Base-by-base conservation (phyloP, 1,140 invertebrate species). In the Saccostrea echinata region DNA sequence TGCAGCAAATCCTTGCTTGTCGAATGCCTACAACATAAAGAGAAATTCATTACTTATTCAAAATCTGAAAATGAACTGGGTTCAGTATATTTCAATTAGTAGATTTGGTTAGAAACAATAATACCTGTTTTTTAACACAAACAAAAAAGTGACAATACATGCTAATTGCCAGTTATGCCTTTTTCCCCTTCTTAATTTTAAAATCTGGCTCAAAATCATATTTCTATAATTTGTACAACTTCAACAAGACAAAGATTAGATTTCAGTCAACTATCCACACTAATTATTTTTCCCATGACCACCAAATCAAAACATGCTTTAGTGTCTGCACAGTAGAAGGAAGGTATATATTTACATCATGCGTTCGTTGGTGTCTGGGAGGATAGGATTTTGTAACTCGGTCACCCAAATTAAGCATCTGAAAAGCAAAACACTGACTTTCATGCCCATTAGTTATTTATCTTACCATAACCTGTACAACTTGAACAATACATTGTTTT, bases 1-100 rank as follows among this genome's bases (percentile, higher is more conserved):
- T 81, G 97, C 97, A 94, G 97, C 97, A 95, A 97, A 97, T 92
- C 96, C 97, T 94, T 97, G 97, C 95, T 98, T 98, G 88, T 98
- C 97, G 94, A 97, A 97, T 3, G 97, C 97, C 97, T 98, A 87
- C 83, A 92, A 91, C 84, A 61, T 83, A 84, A 55, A 18, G 18
- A 57, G 21, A 61, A 84, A 16, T 30, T 33, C 12, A 13, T 13
- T 30, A 16, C 24, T 33, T 13, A 61, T 61, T n/a, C n/a, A 18
- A 12, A 11, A 16, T 30, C 27, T 30, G 12, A 11, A 30, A 13
- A 76, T 12, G 27, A 30, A 76, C 16, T 16, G 16, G 9, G 27
- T 11, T 30, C 55, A 76, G 30, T 30, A 33, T 30, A 16, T 30
- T 33, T 76, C 16, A 13, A 27, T 76, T 76, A 76, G 68, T 76